A percentile compares a stretch with the other conserved stretches of the same genome.
Conservation (phyloP, 1,140 invertebrate genomes). For the Periplaneta americana region DNA sequence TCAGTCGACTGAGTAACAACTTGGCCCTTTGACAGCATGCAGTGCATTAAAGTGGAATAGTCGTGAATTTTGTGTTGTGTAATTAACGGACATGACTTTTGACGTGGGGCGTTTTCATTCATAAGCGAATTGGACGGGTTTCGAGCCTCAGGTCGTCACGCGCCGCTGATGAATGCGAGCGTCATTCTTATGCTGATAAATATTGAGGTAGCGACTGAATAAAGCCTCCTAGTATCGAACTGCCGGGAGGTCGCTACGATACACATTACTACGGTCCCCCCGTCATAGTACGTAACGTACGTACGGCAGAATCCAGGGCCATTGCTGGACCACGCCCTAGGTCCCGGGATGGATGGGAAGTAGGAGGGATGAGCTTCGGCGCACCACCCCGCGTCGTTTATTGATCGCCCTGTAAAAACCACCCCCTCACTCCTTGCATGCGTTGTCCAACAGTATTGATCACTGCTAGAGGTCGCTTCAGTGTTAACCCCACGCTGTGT, state of each 20-base stretch:
- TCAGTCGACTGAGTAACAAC: too few species aligned
- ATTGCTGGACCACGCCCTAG: not conserved
- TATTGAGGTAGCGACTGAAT: not conserved
- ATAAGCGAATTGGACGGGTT: too few species aligned
- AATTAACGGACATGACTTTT: too few species aligned
- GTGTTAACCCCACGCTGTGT: not conserved
- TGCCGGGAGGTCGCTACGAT: too few species aligned
- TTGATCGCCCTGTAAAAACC: not conserved
- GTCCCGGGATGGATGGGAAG: too few species aligned
- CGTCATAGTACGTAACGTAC: not conserved
- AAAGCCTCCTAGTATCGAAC: not conserved
- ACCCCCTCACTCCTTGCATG: not conserved
- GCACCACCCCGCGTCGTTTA: not conserved
- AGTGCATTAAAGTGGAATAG: too few species aligned
- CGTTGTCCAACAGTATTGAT: not conserved
- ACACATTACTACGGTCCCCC: not conserved
- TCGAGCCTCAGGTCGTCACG: too few species aligned
- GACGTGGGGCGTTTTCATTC: too few species aligned
- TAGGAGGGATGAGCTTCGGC: not conserved
- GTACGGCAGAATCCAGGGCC: not conserved
- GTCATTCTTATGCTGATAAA: not conserved
- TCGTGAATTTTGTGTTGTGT: too few species aligned
- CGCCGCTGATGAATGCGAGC: too few species aligned
- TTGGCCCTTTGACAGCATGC: too few species aligned
- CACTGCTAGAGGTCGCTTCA: not conserved